These are phyloP conservation scores for Gallinago nigripennis DNA, from an alignment of 2,797 vertebrate species.

Conservation along the genomic window DNA sequence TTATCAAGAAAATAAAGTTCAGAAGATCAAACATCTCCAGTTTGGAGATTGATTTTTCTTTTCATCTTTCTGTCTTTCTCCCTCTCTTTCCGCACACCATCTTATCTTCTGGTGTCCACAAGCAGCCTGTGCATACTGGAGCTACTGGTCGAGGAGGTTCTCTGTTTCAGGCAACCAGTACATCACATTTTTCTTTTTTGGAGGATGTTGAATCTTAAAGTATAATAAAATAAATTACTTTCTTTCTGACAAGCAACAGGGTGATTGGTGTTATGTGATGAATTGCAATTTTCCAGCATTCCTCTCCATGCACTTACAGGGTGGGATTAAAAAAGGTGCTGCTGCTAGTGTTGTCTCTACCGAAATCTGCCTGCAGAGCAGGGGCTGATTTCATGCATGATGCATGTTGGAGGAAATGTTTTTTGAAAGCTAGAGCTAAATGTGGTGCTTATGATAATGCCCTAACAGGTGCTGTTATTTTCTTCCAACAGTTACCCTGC, in stretches of 20 bases:
- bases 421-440: background rate
- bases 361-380: background rate
- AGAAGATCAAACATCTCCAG: background rate
- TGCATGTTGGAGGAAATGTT: background rate
- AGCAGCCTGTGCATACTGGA: background rate
- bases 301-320: background rate
- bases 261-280: background rate
- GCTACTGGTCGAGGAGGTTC: background rate
- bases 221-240: background rate
- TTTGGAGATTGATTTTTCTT: background rate
- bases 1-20: background rate
- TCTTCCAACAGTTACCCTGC: conserved; percentile 89
- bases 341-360: background rate
- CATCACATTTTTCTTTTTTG: background rate
- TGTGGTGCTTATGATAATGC: background rate
- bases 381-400: background rate
- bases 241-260: background rate
- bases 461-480: conserved; percentile 30
- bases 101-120: background rate
- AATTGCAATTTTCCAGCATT: background rate
- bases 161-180: background rate
- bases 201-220: background rate
- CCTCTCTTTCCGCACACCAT: background rate
- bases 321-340: background rate
- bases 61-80: background rate